Conservation (phyloP, 2,888 invertebrate genomes). For the Sipha maydis region DNA sequence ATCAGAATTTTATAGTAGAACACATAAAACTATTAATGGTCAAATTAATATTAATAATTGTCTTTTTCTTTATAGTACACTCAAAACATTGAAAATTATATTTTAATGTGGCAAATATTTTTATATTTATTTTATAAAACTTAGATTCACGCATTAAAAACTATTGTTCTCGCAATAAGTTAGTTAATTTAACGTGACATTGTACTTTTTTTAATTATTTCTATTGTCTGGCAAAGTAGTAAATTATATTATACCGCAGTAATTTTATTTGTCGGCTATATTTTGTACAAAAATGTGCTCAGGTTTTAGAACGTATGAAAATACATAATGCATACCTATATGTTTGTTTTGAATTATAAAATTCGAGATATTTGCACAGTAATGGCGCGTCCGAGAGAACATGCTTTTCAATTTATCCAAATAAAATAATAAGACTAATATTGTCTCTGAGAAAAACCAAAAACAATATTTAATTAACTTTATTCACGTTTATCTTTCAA, state of each 20-base stretch:
- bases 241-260: neutral
- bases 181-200: neutral
- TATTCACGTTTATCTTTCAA: no score
- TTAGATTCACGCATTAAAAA: neutral
- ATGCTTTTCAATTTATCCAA: no score
- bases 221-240: neutral
- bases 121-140: neutral
- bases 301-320: neutral
- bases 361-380: neutral
- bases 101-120: neutral
- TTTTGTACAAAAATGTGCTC: neutral
- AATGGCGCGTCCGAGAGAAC: no score
- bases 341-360: neutral
- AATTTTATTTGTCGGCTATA: neutral
- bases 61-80: no score
- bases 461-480: no score
- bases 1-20: no score
- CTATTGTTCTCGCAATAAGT: neutral
- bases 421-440: no score
- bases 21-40: no score
- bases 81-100: no score
- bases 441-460: no score
- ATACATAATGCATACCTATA: neutral
- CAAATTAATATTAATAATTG: no score
- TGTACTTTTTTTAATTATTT: conserved; percentile 10